Percentiles rank a stretch among this genome's conserved stretches.
Evolutionary conservation across 2,888 invertebrate species (phyloP).

Genomic region (Ethmia dodecea): DNA sequence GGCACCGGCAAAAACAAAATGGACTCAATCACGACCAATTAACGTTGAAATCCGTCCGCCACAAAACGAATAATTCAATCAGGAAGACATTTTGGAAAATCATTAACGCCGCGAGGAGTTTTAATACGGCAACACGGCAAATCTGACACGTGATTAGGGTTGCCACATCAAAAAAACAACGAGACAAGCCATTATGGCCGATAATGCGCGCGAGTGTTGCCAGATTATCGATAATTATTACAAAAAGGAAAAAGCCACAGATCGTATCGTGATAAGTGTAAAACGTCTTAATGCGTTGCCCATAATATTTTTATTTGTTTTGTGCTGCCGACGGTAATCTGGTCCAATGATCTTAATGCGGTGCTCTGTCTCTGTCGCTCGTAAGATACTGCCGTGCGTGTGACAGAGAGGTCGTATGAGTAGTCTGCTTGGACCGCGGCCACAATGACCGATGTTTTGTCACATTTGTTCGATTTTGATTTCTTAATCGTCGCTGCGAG

Average conservation of each 20-base stretch:
- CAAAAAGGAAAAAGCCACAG: slow-evolving; percentile 50
- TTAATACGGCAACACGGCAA: slow-evolving; percentile 55
- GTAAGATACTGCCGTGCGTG: slow-evolving; percentile 14
- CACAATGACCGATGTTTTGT: slow-evolving; percentile 45
- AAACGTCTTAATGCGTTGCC: slow-evolving; percentile 71
- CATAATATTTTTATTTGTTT: slow-evolving; percentile 73
- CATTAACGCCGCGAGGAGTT: slow-evolving; percentile 52
- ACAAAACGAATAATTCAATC: slow-evolving; percentile 50
- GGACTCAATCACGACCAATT: slow-evolving; percentile 36
- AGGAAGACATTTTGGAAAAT: slow-evolving; percentile 55
- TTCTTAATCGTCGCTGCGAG: slow-evolving; percentile 50
- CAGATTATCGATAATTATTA: slow-evolving; percentile 76
- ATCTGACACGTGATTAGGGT: slow-evolving; percentile 77
- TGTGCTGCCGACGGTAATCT: slow-evolving; percentile 50
- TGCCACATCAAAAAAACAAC: slow-evolving; percentile 62
- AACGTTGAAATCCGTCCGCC: slow-evolving; percentile 23
- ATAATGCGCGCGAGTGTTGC: slow-evolving; percentile 62
- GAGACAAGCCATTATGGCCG: slow-evolving; percentile 61
- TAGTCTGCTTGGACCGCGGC: slow-evolving; percentile 45
- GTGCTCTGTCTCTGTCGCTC: slow-evolving; percentile 34
- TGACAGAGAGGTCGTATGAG: slow-evolving; percentile 34
- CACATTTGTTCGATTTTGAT: slow-evolving; percentile 39
- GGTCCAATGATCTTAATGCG: slow-evolving; percentile 52
- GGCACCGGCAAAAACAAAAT: slow-evolving; percentile 26
- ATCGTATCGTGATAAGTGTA: slow-evolving; percentile 65